These are phyloP conservation scores for Dissostichus mawsoni DNA, from an alignment of 2,113 vertebrate species.

Conservation along the genomic window DNA sequence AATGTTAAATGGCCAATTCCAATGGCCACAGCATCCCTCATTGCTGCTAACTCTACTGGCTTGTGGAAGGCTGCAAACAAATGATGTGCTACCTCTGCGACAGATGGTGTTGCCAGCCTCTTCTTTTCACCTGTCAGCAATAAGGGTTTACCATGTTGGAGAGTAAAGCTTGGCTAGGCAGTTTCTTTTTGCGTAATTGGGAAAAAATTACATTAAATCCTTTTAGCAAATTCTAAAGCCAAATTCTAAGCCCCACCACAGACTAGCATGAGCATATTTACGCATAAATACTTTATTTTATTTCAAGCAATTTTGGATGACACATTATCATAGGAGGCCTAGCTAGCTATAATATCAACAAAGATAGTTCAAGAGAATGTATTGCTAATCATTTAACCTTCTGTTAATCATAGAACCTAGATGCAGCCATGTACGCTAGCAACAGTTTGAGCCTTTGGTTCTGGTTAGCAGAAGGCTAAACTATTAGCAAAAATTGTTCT, in stretches of 20 bases:
- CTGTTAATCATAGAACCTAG: no score
- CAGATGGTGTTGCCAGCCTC: slow-evolving; percentile 3
- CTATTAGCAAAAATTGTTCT: not conserved
- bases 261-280: not conserved
- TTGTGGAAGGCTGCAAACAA: not conserved
- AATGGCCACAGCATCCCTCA: not conserved
- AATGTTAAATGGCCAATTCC: not conserved
- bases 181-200: no score
- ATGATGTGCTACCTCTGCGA: not conserved
- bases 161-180: no score
- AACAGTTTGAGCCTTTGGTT: not conserved
- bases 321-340: not conserved
- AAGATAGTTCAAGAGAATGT: no score
- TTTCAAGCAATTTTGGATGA: not conserved
- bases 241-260: no score
- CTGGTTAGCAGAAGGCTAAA: not conserved
- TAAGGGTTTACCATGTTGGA: not conserved
- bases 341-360: not conserved
- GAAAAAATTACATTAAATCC: no score
- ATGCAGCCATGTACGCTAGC: no score
- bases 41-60: not conserved
- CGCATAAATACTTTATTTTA: not conserved
- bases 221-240: no score
- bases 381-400: no score
- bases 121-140: not conserved